A percentile compares a stretch with the other conserved stretches of the same genome.
Evolutionary conservation across 2,888 invertebrate genomes (phyloP).

Genomic region (Merodon equestris): DNA sequence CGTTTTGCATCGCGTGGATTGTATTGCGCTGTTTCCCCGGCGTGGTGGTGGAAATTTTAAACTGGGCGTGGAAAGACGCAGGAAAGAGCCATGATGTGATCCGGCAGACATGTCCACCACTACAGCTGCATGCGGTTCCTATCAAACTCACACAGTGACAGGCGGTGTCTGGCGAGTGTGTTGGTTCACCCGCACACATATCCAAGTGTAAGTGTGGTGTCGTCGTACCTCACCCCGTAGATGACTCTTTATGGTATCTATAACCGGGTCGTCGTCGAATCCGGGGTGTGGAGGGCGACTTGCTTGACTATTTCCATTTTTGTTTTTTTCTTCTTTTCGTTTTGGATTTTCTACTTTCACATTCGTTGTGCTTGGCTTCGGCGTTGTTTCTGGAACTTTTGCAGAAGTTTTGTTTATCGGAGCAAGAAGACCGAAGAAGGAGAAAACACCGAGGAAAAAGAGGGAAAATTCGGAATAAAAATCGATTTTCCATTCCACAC

Average conservation of each 20-base stretch:
- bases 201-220: neutral
- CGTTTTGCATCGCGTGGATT: constrained; percentile 3
- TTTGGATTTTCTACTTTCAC: constrained; percentile 12
- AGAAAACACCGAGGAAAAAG: constrained; percentile 22
- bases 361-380: neutral
- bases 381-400: constrained; percentile 54
- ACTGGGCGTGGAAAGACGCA: constrained; percentile 54
- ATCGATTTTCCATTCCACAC: constrained; percentile 64
- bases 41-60: constrained; percentile 48
- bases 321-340: constrained; percentile 28
- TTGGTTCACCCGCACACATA: constrained; percentile 25
- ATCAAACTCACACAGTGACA: constrained; percentile 8
- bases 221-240: constrained; percentile 3
- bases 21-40: constrained; percentile 25
- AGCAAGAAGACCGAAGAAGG: neutral
- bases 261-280: constrained; percentile 18
- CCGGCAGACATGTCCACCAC: constrained; percentile 25
- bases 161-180: constrained; percentile 11
- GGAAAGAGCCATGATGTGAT: constrained; percentile 47
- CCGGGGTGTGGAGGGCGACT: constrained; percentile 44
- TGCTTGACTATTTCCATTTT: constrained; percentile 27
- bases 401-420: constrained; percentile 59
- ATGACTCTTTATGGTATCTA: constrained; percentile 33
- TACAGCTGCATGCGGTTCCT: neutral
- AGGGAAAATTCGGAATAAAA: constrained; percentile 19